phyloP scores from a whole-genome alignment of 2,888 invertebrate species.

The Diploptera punctata region DNA sequence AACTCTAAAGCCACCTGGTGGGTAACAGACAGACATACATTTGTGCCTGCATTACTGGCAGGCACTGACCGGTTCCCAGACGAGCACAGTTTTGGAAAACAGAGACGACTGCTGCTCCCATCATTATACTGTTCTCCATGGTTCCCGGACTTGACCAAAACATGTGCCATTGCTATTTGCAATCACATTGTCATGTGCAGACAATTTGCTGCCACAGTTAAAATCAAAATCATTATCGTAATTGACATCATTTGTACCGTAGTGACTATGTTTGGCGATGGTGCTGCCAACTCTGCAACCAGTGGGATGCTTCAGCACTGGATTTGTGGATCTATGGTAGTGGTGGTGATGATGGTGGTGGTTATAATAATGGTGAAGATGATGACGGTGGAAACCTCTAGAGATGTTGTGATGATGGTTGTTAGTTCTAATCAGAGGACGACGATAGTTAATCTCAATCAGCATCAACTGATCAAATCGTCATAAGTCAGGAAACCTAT shows the following conservation, averaged over 20 bases:
- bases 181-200: not conserved
- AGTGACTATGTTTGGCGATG: constrained; percentile 24
- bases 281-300: constrained; percentile 28
- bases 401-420: constrained; percentile 5
- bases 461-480: constrained; percentile 61
- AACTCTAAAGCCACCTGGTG: constrained; percentile 51
- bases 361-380: not conserved
- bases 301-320: constrained; percentile 24
- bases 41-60: not conserved
- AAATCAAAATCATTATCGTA: constrained; percentile 20
- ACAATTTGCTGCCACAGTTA: constrained; percentile 6
- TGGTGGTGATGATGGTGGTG: not conserved
- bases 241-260: constrained; percentile 28
- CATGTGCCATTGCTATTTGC: not conserved
- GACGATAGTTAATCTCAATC: constrained; percentile 51
- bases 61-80: not conserved
- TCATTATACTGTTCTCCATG: not conserved
- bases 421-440: constrained; percentile 54
- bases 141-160: not conserved
- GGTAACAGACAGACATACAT: constrained; percentile 12
- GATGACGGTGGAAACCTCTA: constrained; percentile 14
- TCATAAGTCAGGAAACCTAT: constrained; percentile 85
- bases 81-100: constrained; percentile 14
- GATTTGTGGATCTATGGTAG: constrained; percentile 4
- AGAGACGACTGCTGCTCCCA: not conserved